These are phyloP conservation scores for Mythimna lalbum DNA, from an alignment of 2,888 invertebrate species.

Conservation along the genomic window DNA sequence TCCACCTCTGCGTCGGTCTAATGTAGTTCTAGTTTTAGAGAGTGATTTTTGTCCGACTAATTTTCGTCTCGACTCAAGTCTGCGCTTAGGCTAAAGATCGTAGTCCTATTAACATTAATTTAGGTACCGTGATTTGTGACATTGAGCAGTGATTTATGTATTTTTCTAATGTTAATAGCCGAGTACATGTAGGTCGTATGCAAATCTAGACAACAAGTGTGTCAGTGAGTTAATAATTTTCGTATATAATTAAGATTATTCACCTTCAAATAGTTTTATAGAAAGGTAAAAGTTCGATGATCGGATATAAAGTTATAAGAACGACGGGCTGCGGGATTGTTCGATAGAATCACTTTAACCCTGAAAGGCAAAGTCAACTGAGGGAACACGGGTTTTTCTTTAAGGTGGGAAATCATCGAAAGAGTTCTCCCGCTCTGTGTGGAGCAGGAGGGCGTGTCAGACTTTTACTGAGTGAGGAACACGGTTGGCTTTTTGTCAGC, in stretches of 20 bases:
- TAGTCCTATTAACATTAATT: conserved; percentile 14
- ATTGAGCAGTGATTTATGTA: conserved; percentile 53
- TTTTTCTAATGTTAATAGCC: conserved; percentile 39
- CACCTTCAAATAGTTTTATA: conserved; percentile 20
- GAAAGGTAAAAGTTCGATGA: conserved; percentile 25
- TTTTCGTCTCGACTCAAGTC: neutral
- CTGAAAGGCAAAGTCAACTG: no score
- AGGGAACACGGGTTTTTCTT: no score
- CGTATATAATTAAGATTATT: conserved; percentile 35
- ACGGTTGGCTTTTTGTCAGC: neutral
- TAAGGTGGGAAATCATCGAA: no score
- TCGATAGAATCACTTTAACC: no score
- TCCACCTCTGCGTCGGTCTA: no score
- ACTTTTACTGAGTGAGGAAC: neutral
- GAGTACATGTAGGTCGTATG: conserved; percentile 47
- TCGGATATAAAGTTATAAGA: neutral
- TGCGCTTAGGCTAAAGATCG: neutral
- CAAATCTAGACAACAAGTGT: conserved; percentile 37
- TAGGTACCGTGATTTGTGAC: conserved; percentile 37
- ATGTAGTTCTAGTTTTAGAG: neutral
- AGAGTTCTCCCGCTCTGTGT: no score
- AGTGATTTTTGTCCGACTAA: neutral
- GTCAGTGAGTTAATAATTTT: conserved; percentile 51
- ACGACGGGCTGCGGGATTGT: neutral
- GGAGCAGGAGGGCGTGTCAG: no score